Base-by-base conservation (phyloP, 2,888 invertebrate genomes). In the Monoplex corrugatus region DNA sequence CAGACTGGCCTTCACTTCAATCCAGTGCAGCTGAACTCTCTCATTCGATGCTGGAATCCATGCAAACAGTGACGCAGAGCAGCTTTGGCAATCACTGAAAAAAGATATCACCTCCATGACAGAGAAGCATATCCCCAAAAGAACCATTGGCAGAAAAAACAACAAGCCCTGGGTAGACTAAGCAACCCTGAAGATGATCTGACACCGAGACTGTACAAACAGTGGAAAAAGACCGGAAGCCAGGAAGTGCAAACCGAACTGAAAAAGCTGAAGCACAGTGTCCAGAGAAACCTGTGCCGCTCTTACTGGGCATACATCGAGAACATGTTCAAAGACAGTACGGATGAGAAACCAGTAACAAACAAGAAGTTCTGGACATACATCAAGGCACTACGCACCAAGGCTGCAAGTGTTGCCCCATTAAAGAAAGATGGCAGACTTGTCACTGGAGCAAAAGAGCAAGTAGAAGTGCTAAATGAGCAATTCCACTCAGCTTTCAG, bases 371-470 rank as follows among this genome's bases (percentile, higher is more conserved):
- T n/a, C n/a, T n/a, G n/a, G n/a, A n/a, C n/a, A n/a, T n/a, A n/a
- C n/a, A n/a, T n/a, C n/a, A n/a, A n/a, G n/a, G n/a, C n/a, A n/a
- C 43, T 44, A 32, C 82, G 44, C 32, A 44, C 82, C 28, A 44
- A 82, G 44, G 82, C 44, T n/a, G 44, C 82, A 43, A 45, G 44
- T 44, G 82, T 82, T 13, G 43, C 63, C 43, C 85, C 85, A 35
- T 63, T 85, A 2, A 85, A 57, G 63, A 32, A n/a, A n/a, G 63
- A 57, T 19, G 85, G 85, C 63, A 85, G 45, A 68, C 85, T 85
- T 1, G 63, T 85, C 57, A 63, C 85, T 8, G 85, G 45, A n/a
- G 63, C 38, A 45, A 85, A 63, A 63, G 85, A 85, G 28, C n/a
- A 23, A 40, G 63, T 63, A 10, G 63, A 85, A 32, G 40, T 63